These are phyloP conservation scores for Eilema griseolum DNA, from an alignment of 2,888 invertebrate genomes.

Conservation along the genomic window DNA sequence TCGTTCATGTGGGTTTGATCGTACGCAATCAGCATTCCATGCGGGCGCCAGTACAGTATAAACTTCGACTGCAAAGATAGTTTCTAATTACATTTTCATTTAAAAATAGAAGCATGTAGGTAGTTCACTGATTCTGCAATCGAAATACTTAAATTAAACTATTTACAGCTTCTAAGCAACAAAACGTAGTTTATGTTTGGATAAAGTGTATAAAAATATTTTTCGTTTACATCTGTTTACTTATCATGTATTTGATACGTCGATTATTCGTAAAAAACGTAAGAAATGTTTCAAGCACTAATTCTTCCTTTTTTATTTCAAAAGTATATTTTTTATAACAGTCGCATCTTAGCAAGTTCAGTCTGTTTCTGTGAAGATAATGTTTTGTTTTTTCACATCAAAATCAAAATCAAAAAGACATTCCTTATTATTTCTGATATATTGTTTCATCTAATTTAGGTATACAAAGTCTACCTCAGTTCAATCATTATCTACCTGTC, in stretches of 20 bases:
- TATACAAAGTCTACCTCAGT: no score
- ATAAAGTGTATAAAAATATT: neutral
- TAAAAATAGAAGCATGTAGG: neutral
- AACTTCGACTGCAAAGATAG: neutral
- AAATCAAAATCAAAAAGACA: no score
- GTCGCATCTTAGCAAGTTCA: no score
- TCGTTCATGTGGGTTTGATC: neutral
- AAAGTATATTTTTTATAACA: no score
- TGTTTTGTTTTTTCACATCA: no score
- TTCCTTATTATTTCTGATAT: no score
- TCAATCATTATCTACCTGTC: no score
- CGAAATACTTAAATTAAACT: neutral
- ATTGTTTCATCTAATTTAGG: no score
- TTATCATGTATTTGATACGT: neutral
- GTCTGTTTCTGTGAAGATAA: no score
- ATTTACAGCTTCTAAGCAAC: neutral
- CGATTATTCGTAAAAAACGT: neutral
- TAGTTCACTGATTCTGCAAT: neutral
- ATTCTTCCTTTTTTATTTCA: neutral
- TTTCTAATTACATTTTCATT: neutral
- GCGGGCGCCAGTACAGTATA: neutral
- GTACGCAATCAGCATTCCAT: neutral
- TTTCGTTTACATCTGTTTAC: neutral
- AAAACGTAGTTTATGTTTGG: neutral
- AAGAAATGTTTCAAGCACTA: neutral